A percentile compares a stretch with the other conserved stretches of the same genome.
Conservation (phyloP, 2,888 invertebrate genomes). For the Eristalinus sepulchralis region DNA sequence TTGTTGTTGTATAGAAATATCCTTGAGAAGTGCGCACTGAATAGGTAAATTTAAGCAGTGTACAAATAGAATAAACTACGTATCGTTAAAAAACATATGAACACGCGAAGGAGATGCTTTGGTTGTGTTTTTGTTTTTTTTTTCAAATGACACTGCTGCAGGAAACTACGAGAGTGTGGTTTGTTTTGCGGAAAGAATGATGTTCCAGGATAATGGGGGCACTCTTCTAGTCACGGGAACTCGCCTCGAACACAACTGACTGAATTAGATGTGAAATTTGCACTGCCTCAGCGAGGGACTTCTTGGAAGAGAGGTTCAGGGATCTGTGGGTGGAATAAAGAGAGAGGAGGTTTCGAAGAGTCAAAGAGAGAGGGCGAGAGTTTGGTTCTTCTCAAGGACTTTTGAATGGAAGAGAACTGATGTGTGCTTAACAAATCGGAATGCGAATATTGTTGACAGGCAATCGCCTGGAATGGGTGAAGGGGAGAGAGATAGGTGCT, state of each 20-base stretch:
- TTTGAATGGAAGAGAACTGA: neutral
- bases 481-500: neutral
- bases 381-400: neutral
- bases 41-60: conserved; percentile 6
- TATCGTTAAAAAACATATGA: neutral
- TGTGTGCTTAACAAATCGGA: neutral
- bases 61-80: neutral
- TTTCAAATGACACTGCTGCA: too few species aligned
- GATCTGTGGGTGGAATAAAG: neutral
- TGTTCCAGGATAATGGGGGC: conserved; percentile 32
- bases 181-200: neutral
- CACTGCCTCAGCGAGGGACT: conserved; percentile 42
- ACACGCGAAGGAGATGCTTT: neutral
- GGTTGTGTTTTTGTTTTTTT: too few species aligned
- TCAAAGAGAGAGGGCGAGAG: neutral
- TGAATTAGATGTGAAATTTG: conserved; percentile 47
- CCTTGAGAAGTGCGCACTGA: conserved; percentile 1
- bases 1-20: neutral
- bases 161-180: neutral
- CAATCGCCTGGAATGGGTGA: neutral
- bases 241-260: conserved; percentile 47
- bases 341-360: neutral
- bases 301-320: neutral
- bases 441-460: neutral
- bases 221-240: conserved; percentile 6